Percentiles rank a stretch among this genome's conserved stretches.
Evolutionary conservation across 2,113 vertebrate genomes (phyloP).

Genomic region (Cryptoleucopteryx plumbea): DNA sequence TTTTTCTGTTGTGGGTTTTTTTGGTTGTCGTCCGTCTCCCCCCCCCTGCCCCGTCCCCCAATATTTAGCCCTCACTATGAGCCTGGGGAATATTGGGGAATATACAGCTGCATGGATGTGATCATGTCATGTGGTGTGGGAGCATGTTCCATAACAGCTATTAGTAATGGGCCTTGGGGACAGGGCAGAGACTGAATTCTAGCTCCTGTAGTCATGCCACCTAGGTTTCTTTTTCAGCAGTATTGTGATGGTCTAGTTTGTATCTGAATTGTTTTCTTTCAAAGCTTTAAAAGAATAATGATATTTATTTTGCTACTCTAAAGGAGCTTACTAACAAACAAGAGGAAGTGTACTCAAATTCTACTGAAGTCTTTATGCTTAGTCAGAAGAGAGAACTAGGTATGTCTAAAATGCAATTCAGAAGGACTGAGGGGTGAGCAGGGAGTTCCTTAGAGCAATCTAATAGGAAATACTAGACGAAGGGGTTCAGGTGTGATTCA

Average conservation of each 20-base stretch:
- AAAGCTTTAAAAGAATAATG: neutral
- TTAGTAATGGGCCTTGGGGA: constrained; percentile 50
- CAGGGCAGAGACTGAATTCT: constrained; percentile 30
- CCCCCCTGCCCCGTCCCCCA: no score
- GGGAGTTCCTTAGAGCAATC: neutral
- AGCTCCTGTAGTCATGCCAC: neutral
- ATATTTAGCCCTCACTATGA: neutral
- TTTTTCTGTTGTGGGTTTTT: neutral
- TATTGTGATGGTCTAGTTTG: neutral
- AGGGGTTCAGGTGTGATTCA: neutral
- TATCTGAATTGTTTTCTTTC: neutral
- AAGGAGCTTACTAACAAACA: neutral
- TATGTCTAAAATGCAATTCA: neutral
- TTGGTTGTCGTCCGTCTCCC: no score
- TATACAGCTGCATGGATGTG: neutral
- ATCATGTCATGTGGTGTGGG: neutral
- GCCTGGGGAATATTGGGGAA: neutral
- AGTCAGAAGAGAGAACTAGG: neutral
- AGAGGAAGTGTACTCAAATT: neutral
- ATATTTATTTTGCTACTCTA: neutral
- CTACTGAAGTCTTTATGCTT: neutral
- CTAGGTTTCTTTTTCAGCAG: neutral
- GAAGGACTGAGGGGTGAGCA: neutral
- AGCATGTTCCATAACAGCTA: neutral
- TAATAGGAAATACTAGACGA: neutral